These are phyloP conservation scores for Ornithoptera priamus DNA, from an alignment of 2,888 invertebrate genomes.

Conservation along the genomic window DNA sequence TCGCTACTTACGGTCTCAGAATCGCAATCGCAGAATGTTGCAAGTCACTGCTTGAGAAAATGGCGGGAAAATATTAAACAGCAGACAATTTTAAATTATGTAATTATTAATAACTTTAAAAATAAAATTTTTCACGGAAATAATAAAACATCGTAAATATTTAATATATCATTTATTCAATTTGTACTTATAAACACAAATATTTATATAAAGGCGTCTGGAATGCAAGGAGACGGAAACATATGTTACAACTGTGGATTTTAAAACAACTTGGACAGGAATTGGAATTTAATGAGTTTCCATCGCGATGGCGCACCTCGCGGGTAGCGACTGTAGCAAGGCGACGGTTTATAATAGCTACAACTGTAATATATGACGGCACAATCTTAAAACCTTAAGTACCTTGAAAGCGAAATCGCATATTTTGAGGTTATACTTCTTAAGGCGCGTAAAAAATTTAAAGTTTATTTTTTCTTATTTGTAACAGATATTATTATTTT, in stretches of 20 bases:
- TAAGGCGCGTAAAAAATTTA: not conserved
- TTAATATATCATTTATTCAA: constrained; percentile 66
- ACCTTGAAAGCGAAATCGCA: not conserved
- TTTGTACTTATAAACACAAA: constrained; percentile 66
- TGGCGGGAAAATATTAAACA: too few species aligned
- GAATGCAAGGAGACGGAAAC: constrained; percentile 69
- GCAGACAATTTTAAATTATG: too few species aligned
- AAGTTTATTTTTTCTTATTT: not conserved
- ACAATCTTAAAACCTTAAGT: not conserved
- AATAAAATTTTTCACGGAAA: too few species aligned
- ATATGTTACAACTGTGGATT: constrained; percentile 55
- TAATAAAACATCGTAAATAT: constrained; percentile 32
- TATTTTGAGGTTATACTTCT: not conserved
- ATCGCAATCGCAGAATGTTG: too few species aligned
- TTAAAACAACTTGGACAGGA: constrained; percentile 41
- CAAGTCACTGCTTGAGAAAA: too few species aligned
- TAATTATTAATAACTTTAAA: too few species aligned
- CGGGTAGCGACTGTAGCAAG: constrained; percentile 6
- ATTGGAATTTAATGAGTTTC: constrained; percentile 23
- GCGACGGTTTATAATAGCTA: not conserved
- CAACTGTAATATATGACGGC: not conserved
- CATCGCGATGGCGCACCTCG: constrained; percentile 26
- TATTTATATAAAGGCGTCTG: constrained; percentile 50
- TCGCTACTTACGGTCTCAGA: too few species aligned
- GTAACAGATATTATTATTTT: too few species aligned